Percentiles rank a stretch among this genome's conserved stretches.
Conservation (phyloP, 2,888 invertebrate genomes). For the Meiosimyza platycephala region DNA sequence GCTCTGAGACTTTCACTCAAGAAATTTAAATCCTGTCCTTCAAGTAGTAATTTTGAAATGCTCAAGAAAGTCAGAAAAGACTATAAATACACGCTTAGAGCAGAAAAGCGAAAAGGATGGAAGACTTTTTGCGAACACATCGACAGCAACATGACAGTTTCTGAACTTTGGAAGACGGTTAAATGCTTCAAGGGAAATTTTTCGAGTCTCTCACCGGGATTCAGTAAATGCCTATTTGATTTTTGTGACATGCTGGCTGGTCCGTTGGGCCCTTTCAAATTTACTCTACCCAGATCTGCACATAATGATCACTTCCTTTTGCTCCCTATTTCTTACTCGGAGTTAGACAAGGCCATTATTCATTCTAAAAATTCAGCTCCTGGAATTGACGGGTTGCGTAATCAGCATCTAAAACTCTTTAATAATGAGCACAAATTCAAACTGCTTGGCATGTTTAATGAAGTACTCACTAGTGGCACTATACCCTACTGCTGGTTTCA, state of each 20-base stretch:
- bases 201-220: too few species aligned
- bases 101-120: conserved; percentile 17
- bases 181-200: conserved; percentile 18
- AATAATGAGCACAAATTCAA: too few species aligned
- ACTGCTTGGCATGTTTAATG: too few species aligned
- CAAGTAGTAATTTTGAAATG: background rate
- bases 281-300: background rate
- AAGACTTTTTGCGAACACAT: conserved; percentile 9
- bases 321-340: background rate
- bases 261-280: too few species aligned
- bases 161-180: conserved; percentile 22
- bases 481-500: too few species aligned
- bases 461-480: too few species aligned
- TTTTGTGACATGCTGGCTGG: too few species aligned
- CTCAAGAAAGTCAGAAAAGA: background rate
- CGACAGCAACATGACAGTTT: conserved; percentile 15
- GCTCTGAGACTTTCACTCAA: too few species aligned
- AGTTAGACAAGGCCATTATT: conserved; percentile 11
- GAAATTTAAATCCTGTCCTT: too few species aligned
- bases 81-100: background rate
- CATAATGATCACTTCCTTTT: background rate
- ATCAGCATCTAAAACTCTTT: conserved; percentile 26
- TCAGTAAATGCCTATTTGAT: too few species aligned
- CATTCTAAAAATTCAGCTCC: conserved; percentile 8
- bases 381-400: background rate